Conservation (phyloP, 2,797 vertebrate species). For the Xyrichtys novacula region DNA sequence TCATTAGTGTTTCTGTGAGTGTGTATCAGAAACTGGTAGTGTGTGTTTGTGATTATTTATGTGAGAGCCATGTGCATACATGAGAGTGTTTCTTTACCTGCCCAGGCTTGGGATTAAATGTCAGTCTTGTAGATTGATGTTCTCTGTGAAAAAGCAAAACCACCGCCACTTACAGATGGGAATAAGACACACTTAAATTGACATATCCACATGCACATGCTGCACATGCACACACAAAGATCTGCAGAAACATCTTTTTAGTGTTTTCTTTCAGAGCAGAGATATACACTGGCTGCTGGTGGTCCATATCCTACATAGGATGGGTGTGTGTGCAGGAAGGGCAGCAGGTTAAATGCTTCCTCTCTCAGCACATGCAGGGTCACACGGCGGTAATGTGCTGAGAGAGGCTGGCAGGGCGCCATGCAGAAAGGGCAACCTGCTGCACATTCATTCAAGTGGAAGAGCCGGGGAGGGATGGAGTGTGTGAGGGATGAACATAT, state of each 20-base stretch:
- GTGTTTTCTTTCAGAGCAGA: conserved; percentile 18
- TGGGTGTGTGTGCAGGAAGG: conserved; percentile 45
- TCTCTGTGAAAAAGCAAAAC: conserved; percentile 79
- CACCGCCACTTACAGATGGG: conserved; percentile 58
- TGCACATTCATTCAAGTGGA: conserved; percentile 59
- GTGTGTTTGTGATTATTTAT: conserved; percentile 27
- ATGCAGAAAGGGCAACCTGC: conserved; percentile 69
- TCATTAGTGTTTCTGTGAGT: conserved; percentile 47
- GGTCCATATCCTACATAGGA: conserved; percentile 40
- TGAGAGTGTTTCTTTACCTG: conserved; percentile 65
- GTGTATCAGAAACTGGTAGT: not conserved
- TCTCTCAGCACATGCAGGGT: conserved; percentile 66
- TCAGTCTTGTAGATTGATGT: conserved; percentile 85
- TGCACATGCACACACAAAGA: not conserved
- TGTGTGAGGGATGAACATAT: conserved; percentile 27
- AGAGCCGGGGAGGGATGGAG: conserved; percentile 15
- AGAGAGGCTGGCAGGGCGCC: conserved; percentile 67
- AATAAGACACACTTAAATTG: conserved; percentile 60
- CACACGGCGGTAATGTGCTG: conserved; percentile 70
- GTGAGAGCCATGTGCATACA: conserved; percentile 36
- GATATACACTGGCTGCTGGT: conserved; percentile 13
- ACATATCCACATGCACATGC: conserved; percentile 30
- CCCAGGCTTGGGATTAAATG: conserved; percentile 84
- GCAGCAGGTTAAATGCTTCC: conserved; percentile 76
- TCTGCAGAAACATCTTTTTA: not conserved